Evolutionary conservation across 2,113 vertebrate genomes (phyloP).

Genomic region (Catharus fuscescens): DNA sequence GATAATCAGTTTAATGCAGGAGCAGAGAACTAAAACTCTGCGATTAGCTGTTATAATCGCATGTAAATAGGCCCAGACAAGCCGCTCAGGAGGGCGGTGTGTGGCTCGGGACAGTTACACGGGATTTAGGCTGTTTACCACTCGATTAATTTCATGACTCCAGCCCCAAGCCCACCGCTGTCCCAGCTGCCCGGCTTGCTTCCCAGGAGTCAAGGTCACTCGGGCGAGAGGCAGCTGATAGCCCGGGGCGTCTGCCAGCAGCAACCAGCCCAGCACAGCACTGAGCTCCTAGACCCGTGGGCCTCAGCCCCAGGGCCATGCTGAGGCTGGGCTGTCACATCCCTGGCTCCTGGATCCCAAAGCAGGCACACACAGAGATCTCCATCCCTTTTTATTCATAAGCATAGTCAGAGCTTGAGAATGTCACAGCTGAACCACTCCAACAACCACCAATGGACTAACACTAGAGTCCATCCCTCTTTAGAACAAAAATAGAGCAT

Average conservation of each 20-base stretch:
- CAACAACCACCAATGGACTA: not conserved
- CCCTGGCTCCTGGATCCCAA: not conserved
- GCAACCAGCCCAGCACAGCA: accelerated
- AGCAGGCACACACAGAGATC: not conserved
- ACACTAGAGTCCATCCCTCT: not conserved
- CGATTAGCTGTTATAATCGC: constrained; percentile 89
- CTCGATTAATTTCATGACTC: constrained; percentile 29
- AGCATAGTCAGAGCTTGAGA: constrained; percentile 39
- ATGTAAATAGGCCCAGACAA: constrained; percentile 82
- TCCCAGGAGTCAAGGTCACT: constrained; percentile 45
- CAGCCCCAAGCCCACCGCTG: not conserved
- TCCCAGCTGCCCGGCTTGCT: not conserved
- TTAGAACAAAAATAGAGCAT: constrained; percentile 39
- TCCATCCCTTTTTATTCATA: constrained; percentile 54
- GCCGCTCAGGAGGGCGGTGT: constrained; percentile 38
- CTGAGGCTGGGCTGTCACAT: accelerated
- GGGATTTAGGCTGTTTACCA: constrained; percentile 65
- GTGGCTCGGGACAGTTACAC: constrained; percentile 44
- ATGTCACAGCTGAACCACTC: not conserved
- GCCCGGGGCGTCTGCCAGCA: not conserved
- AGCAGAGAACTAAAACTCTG: constrained; percentile 77
- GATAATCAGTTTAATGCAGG: constrained; percentile 49
- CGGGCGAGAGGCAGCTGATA: accelerated
- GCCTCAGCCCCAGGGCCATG: not conserved
- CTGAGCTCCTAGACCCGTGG: accelerated